A percentile compares a stretch with the other conserved stretches of the same genome.
phyloP scores from a whole-genome alignment of 2,888 invertebrate species.

The Eupithecia pulchellata region DNA sequence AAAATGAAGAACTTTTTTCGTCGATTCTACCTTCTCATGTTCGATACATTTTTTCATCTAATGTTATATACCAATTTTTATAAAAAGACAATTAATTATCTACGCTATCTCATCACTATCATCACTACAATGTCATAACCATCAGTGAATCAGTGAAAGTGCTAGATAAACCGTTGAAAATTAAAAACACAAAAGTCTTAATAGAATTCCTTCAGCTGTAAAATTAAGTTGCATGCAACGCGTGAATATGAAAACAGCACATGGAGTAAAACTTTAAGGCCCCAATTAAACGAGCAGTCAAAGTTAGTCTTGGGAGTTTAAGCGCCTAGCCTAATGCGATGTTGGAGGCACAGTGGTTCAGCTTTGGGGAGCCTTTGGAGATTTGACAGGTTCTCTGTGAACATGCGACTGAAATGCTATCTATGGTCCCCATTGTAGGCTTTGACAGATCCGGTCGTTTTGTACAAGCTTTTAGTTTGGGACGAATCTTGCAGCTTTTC shows the following conservation, averaged over 20 bases:
- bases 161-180: background rate
- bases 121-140: too few relatives aligned
- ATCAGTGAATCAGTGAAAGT: too few relatives aligned
- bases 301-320: background rate
- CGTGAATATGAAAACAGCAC: slow-evolving; percentile 7
- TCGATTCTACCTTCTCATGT: too few relatives aligned
- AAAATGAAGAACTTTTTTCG: too few relatives aligned
- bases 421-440: too few relatives aligned
- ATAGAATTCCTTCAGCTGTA: background rate
- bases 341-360: background rate
- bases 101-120: too few relatives aligned
- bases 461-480: too few relatives aligned
- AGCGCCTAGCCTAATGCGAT: background rate
- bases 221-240: background rate
- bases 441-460: too few relatives aligned
- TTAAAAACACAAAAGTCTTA: background rate
- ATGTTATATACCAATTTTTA: too few relatives aligned
- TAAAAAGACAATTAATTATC: too few relatives aligned
- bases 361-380: background rate
- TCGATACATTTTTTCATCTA: too few relatives aligned
- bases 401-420: background rate
- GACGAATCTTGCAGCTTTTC: too few relatives aligned
- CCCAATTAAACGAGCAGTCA: slow-evolving; percentile 12
- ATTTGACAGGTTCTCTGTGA: background rate
- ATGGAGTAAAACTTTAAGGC: slow-evolving; percentile 5